Conservation (phyloP, 2,888 invertebrate species). For the Lacanobia oleracea region DNA sequence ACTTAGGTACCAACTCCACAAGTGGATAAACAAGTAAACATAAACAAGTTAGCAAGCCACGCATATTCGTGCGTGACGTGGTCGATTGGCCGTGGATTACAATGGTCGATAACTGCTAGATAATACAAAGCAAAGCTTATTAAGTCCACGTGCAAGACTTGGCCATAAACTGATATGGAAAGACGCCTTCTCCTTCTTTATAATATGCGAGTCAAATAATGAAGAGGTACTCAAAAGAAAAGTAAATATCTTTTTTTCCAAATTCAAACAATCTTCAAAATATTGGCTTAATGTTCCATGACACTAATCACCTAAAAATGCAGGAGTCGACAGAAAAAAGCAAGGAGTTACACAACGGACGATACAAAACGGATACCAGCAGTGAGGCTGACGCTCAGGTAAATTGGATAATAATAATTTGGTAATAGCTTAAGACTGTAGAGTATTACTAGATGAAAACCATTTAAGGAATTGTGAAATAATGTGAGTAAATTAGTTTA, state of each 20-base stretch:
- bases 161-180: no score
- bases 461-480: no score
- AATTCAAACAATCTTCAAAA: slow-evolving; percentile 23
- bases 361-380: slow-evolving; percentile 70
- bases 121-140: background rate
- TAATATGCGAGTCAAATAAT: no score
- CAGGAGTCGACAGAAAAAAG: slow-evolving; percentile 79
- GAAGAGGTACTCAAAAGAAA: background rate
- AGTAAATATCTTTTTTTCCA: slow-evolving; percentile 1
- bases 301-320: slow-evolving; percentile 19
- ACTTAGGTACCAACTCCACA: no score
- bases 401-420: no score
- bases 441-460: background rate
- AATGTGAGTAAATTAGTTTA: no score
- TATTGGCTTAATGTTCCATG: slow-evolving; percentile 33
- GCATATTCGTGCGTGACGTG: background rate
- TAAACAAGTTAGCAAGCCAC: background rate
- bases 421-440: background rate
- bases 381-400: slow-evolving; percentile 80
- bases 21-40: no score
- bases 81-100: no score
- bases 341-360: slow-evolving; percentile 73
- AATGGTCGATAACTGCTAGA: no score
- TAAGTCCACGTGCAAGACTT: no score
- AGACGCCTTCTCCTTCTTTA: no score